Evolutionary conservation across 2,113 vertebrate genomes (phyloP).

Genomic region (Gnathonemus echidnorhynchus): DNA sequence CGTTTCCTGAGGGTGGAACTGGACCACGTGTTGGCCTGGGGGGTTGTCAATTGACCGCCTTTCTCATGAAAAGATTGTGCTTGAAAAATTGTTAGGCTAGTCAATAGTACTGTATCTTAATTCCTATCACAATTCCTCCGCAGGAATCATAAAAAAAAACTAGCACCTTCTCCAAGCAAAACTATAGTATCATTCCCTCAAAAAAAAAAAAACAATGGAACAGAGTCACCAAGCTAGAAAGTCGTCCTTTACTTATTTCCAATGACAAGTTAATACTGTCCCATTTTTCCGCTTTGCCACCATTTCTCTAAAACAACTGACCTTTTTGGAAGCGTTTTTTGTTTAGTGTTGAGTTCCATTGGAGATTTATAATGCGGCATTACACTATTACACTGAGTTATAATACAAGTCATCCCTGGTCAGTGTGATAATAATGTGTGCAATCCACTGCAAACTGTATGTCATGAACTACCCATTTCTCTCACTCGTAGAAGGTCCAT

Average conservation of each 20-base stretch:
- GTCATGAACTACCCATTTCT: not conserved
- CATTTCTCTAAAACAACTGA: not conserved
- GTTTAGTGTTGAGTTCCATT: not conserved
- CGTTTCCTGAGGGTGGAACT: not conserved
- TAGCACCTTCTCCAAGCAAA: not conserved
- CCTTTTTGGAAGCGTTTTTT: not conserved
- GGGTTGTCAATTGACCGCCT: not conserved
- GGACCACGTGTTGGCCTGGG: not conserved
- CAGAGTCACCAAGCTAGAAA: not conserved
- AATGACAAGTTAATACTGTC: not conserved
- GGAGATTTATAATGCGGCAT: not conserved
- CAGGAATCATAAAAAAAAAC: not conserved
- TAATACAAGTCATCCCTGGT: constrained; percentile 1
- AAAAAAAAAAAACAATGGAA: not conserved
- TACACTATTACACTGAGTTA: not conserved
- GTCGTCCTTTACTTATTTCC: not conserved
- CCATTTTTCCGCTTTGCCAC: not conserved
- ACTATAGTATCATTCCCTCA: not conserved
- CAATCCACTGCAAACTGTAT: not conserved
- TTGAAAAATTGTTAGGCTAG: not conserved
- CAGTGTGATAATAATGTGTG: not conserved
- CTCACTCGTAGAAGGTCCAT: not conserved
- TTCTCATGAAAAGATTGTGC: not conserved
- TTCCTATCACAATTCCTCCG: not conserved
- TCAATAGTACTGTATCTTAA: not conserved